These are phyloP conservation scores for Muntiacus muntjak DNA, from an alignment of 2,113 vertebrate species.

Conservation along the genomic window DNA sequence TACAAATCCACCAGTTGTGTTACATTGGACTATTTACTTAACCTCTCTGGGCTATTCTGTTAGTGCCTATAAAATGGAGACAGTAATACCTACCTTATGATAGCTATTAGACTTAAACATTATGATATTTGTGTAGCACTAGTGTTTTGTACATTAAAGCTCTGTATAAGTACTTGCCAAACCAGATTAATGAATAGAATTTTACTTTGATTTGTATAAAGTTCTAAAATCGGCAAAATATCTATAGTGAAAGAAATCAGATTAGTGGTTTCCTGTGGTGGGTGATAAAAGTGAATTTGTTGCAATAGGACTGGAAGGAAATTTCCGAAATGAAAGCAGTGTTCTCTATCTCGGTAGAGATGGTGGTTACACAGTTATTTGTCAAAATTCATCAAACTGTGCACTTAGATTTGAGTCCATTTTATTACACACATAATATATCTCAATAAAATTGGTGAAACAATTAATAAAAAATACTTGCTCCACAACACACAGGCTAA, in stretches of 20 bases:
- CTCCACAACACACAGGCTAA: neutral
- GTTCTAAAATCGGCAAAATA: neutral
- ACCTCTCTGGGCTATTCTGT: neutral
- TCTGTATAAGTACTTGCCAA: neutral
- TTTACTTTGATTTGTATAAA: neutral
- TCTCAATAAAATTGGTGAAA: neutral
- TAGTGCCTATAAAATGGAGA: neutral
- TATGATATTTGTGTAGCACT: neutral
- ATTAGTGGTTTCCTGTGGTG: neutral
- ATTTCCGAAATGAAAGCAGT: neutral
- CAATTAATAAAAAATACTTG: neutral
- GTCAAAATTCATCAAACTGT: neutral
- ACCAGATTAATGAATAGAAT: neutral
- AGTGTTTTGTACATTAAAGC: neutral
- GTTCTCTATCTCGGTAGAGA: neutral
- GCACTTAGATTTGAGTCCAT: neutral
- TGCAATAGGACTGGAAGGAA: neutral
- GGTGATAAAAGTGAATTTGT: neutral
- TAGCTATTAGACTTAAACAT: neutral
- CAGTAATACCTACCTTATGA: neutral
- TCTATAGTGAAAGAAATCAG: neutral
- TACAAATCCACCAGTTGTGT: neutral
- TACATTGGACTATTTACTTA: neutral
- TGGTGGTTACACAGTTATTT: neutral
- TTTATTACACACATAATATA: neutral